Evolutionary conservation across 2,888 invertebrate genomes (phyloP).

Genomic region (Branchipolynoe longqiensis): DNA sequence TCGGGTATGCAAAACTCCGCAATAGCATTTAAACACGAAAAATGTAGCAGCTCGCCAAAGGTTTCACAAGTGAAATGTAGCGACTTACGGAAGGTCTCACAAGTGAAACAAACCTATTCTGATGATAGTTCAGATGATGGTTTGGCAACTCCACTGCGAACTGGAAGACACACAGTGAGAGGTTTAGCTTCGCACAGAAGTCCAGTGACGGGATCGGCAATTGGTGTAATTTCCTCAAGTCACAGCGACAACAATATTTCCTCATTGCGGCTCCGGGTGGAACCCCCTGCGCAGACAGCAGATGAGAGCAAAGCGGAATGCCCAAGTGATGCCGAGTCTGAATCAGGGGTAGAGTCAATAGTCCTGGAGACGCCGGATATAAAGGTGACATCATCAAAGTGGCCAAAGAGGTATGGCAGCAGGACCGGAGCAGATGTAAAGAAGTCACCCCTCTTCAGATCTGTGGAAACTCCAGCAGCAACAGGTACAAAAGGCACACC

Average conservation of each 20-base stretch:
- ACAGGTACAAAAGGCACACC: neutral
- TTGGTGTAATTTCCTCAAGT: neutral
- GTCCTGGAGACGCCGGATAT: neutral
- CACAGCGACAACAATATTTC: neutral
- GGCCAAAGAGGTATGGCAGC: neutral
- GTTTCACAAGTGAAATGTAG: neutral
- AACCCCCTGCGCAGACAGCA: too few species aligned
- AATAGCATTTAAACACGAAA: too few species aligned
- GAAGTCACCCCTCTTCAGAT: neutral
- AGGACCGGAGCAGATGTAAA: neutral
- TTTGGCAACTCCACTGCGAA: neutral
- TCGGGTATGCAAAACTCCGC: too few species aligned
- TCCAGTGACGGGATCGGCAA: neutral
- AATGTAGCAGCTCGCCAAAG: neutral
- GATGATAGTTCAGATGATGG: conserved; percentile 26
- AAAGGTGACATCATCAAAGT: neutral
- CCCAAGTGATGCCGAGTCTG: too few species aligned
- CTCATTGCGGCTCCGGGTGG: too few species aligned
- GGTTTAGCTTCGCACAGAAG: neutral
- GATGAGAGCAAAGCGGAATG: too few species aligned
- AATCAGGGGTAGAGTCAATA: neutral
- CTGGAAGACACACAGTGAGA: conserved; percentile 2
- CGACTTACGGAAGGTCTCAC: neutral
- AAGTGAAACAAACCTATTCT: neutral
- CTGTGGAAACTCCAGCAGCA: conserved; percentile 27